Evolutionary conservation across 2,797 vertebrate species (phyloP), one percentile per base, ranked within the genome.

Genomic region (Paramormyrops hopkinsi): DNA sequence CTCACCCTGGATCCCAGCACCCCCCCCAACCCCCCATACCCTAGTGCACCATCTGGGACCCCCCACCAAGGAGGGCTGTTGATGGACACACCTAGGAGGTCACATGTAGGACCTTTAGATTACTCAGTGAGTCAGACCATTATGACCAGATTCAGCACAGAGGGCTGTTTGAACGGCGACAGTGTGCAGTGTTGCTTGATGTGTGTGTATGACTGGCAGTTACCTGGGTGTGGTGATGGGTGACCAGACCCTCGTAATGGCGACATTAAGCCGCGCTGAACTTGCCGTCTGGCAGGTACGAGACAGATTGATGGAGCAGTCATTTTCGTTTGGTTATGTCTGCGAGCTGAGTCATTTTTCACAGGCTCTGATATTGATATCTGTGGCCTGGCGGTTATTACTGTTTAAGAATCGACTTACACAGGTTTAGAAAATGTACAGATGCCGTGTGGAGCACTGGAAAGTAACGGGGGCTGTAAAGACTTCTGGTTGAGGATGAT

Each of bases 261-360:
- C 3, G 7, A 50, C 79, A 84, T 44, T 22, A 84, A 22, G 79
- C 79, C 8, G 41, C 4, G 11, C 41, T 50, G 44, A 25, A 25
- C n/a, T n/a, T 84, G 79, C 44, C 22, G n/a, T 14, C 19, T 46
- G 79, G 79, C 44, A 48, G 79, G 79, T 84, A 50, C n/a, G 8
- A 84, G 79, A 50, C 19, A 84, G 79, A 84, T 46, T n/a, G 79
- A 84, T 84, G 79, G n/a, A 48, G 3, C n/a, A 46, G 79, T 84
- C n/a, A 22, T 84, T 84, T 83, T 84, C 3, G 3, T 48, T 84
- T 46, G 41, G 79, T 48, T 44, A 44, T 84, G 79, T 11, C 79
- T 84, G 33, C 19, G 19, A 25, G 33, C 79, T 48, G 41, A 76
- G 33, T 76, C 33, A 76, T 76, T 84, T 46, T 22, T 84, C 41